Evolutionary conservation across 2,113 vertebrate species (phyloP).

Genomic region (Redunca redunca): DNA sequence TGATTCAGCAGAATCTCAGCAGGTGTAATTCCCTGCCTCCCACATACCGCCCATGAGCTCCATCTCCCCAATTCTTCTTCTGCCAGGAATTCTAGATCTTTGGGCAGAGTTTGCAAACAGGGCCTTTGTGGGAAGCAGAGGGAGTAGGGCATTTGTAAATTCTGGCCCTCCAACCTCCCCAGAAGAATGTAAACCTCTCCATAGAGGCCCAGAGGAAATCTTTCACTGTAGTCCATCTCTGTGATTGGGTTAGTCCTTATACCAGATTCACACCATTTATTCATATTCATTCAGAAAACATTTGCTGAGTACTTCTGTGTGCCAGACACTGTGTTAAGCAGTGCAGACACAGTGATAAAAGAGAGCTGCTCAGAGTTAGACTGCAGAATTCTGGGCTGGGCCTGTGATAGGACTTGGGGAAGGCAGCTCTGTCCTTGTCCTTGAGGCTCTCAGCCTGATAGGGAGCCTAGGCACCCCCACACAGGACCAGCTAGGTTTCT

Average conservation of each 20-base stretch:
- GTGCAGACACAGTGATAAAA: not conserved
- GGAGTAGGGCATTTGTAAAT: not conserved
- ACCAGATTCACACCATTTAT: not conserved
- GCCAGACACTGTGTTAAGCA: not conserved
- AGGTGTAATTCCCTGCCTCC: not conserved
- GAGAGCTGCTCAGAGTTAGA: not conserved
- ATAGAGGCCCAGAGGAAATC: too few relatives aligned
- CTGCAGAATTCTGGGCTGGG: not conserved
- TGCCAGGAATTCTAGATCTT: not conserved
- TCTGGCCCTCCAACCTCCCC: not conserved
- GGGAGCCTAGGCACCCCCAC: not conserved
- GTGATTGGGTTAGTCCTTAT: not conserved
- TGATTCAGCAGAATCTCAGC: not conserved
- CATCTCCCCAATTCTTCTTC: not conserved
- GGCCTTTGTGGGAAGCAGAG: not conserved
- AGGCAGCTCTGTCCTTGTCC: not conserved
- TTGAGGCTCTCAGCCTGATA: not conserved
- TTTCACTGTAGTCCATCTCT: not conserved
- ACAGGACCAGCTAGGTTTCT: constrained; percentile 35
- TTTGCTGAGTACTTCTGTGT: not conserved
- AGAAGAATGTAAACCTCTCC: not conserved
- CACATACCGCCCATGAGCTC: not conserved
- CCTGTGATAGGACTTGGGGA: not conserved
- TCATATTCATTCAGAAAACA: not conserved
- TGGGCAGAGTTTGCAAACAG: not conserved